phyloP scores from a whole-genome alignment of 2,797 vertebrate species.

The Cyclura pinguis region DNA sequence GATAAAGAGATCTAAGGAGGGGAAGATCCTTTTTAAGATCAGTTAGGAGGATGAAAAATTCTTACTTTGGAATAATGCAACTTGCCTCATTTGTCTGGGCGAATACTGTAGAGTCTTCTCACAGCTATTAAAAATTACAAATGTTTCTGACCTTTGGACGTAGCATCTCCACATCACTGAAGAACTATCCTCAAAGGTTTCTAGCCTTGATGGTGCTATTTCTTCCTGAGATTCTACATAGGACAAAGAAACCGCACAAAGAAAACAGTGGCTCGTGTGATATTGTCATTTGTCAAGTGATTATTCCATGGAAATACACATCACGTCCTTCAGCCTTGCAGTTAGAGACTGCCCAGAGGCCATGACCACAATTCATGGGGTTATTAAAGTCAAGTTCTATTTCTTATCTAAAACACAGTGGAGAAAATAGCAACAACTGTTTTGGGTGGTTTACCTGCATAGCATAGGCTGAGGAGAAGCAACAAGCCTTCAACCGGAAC shows the following conservation, averaged over 20 bases:
- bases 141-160: not conserved
- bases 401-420: not conserved
- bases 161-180: not conserved
- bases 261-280: too few species aligned
- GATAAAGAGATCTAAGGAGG: not conserved
- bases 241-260: not conserved
- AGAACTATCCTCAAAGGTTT: not conserved
- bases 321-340: not conserved
- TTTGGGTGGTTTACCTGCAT: not conserved
- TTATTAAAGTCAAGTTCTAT: not conserved
- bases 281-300: too few species aligned
- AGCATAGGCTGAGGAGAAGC: not conserved
- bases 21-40: not conserved
- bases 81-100: not conserved
- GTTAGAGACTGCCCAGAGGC: not conserved
- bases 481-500: not conserved
- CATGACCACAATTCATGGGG: not conserved
- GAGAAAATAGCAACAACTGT: not conserved
- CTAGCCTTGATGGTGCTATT: not conserved
- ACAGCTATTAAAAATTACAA: not conserved
- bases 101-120: not conserved
- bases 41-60: not conserved
- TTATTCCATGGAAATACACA: too few species aligned
- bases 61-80: not conserved
- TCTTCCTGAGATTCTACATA: not conserved